Base-by-base conservation (phyloP, 2,113 vertebrate genomes). In the Cichladusa arquata region DNA sequence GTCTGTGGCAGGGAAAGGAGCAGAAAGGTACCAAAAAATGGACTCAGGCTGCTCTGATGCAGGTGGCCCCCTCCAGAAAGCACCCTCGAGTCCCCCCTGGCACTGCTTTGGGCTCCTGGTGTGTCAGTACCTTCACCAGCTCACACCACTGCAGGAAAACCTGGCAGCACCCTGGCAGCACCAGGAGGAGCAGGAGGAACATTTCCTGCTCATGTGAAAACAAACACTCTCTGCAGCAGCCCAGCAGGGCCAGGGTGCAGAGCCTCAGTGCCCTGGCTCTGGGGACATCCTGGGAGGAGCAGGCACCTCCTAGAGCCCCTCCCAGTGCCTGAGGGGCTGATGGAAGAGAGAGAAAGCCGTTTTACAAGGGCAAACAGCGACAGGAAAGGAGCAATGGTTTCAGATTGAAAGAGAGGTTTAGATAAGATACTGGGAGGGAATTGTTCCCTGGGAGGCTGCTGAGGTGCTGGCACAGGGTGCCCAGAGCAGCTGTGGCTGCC, bases 381-480 rank as follows among this genome's bases (percentile, higher is more conserved):
- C 33, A 71, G 42, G 13, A 56, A 62, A 38, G 47, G 19, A 23
- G 5, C 12, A 58, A 11, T 18, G 53, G n/a, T 22, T 31, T 53
- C 29, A 40, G 17, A 53, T 25, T 48, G 62, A 34, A 76, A 48
- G 25, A 34, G 25, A 31, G 40, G 22, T 31, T 69, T 19, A 36
- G 47, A 26, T 54, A 7, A 7, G 29, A 42, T 40, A 9, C 1
- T 54, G 54, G 47, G 25, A 4, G 3, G 29, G 34, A 76, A 82
- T 67, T 76, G 2, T 24, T 47, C 19, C 19, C n/a, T 69, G 38
- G 1, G 20, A 22, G 25, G 19, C 9, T 22, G 38, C 3, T 0
- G 0, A 74, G 69, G 14, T 11, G 9, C 61, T 67, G 78, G 61
- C 53, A 81, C 53, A 31, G 28, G 28, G 2, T 67, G 38, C 33